These are phyloP conservation scores for Leuciscus idus DNA, from an alignment of 2,113 vertebrate species.

Conservation along the genomic window DNA sequence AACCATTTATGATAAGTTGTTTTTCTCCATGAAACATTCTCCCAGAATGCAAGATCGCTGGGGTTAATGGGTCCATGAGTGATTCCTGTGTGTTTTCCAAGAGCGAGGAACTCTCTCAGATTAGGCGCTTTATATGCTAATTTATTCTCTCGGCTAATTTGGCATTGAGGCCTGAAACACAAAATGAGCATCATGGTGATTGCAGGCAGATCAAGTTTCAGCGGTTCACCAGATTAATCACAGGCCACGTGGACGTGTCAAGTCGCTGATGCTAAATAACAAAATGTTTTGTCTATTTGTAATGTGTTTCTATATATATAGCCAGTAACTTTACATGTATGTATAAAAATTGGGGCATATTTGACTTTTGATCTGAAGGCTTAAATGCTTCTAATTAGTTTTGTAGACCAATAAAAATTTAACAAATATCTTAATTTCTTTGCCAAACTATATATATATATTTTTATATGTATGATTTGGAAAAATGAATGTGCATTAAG, in stretches of 20 bases:
- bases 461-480: too few species aligned
- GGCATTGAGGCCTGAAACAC: conserved; percentile 57
- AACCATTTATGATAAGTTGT: background rate
- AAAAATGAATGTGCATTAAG: too few species aligned
- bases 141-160: conserved; percentile 67
- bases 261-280: too few species aligned
- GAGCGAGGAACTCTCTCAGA: conserved; percentile 47
- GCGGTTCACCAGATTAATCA: conserved; percentile 65
- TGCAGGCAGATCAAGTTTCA: conserved; percentile 62
- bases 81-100: conserved; percentile 11
- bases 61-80: conserved; percentile 26
- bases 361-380: too few species aligned
- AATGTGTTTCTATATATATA: too few species aligned
- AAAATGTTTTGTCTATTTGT: background rate
- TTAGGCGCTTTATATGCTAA: conserved; percentile 70
- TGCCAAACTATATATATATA: too few species aligned
- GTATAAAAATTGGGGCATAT: too few species aligned
- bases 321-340: too few species aligned
- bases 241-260: too few species aligned
- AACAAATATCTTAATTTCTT: too few species aligned
- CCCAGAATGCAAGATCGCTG: background rate
- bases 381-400: too few species aligned
- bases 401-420: too few species aligned
- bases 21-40: background rate
- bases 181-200: conserved; percentile 61